Evolutionary conservation across 2,113 vertebrate genomes (phyloP), one percentile per base, ranked within the genome.

Genomic region (Myanophis thanlyinensis): DNA sequence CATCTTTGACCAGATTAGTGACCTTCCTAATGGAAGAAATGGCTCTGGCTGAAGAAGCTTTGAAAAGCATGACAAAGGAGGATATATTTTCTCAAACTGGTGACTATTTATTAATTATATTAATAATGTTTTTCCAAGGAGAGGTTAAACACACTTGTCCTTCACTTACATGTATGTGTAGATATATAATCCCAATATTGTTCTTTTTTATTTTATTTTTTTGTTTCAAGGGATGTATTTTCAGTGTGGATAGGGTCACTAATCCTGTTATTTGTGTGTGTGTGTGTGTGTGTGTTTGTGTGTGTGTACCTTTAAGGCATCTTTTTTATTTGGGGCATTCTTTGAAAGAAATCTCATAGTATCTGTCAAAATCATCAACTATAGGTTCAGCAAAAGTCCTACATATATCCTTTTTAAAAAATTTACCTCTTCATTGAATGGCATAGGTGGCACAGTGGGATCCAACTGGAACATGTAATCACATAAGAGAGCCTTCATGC

Each of bases 401-500:
- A 52, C 13, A 11, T 2, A 22, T 12, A 2, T 7, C 87, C 44
- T 12, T 53, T 89, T 23, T 90, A n/a, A 5, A 25, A n/a, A 5
- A 25, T 95, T 96, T 92, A 98, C 98, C 97, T 98, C 89, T 90
- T 97, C 93, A 2, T 98, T 95, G 73, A 99, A 99, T 84, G 98
- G 98, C 49, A 99, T 6, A 0, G 99, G 99, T 4, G 99, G 99
- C 67, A 99, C 97, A 0, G 97, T 97, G 94, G 99, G 98, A 92
- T 99, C 99, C 97, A 99, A 95, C 13, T 35, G 93, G 95, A 99
- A 99, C 98, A 99, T 98, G 94, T 99, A 97, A 49, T 98, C 95
- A 35, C 98, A 98, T 15, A 99, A 98, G 94, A 99, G 95, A 0
- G 99, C 99, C 97, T 97, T 97, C 98, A 99, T 98, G 90, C 97